Conservation (phyloP, 2,113 vertebrate species). For the Sula dactylatra region DNA sequence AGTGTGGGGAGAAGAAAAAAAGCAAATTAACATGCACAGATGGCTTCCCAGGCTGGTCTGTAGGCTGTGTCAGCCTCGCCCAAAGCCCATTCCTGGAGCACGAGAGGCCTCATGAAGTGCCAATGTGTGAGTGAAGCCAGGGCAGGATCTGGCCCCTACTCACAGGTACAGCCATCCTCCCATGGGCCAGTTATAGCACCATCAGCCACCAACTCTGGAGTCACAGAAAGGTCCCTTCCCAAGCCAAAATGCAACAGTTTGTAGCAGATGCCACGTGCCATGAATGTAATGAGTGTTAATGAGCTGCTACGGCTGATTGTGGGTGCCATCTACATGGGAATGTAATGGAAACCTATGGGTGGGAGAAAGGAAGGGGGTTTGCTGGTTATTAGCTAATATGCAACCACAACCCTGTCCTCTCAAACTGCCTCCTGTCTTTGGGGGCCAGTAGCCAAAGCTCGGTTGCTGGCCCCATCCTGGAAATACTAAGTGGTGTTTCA, state of each 20-base stretch:
- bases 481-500: background rate
- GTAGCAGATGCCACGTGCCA: background rate
- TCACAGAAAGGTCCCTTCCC: background rate
- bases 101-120: background rate
- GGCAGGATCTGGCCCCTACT: background rate
- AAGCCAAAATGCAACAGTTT: background rate
- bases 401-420: background rate
- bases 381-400: background rate
- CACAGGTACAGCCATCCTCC: background rate
- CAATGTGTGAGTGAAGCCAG: background rate
- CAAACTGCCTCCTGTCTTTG: background rate
- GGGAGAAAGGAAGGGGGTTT: background rate
- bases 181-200: background rate
- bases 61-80: background rate
- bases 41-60: background rate
- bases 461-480: background rate
- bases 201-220: background rate
- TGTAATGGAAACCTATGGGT: background rate
- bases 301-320: background rate
- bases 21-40: background rate
- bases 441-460: background rate
- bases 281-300: background rate
- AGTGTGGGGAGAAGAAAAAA: background rate
- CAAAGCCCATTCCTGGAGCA: background rate
- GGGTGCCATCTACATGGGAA: background rate